Base-by-base conservation (phyloP, 1,140 invertebrate genomes). In the Stenopsyche tienmushanensis region DNA sequence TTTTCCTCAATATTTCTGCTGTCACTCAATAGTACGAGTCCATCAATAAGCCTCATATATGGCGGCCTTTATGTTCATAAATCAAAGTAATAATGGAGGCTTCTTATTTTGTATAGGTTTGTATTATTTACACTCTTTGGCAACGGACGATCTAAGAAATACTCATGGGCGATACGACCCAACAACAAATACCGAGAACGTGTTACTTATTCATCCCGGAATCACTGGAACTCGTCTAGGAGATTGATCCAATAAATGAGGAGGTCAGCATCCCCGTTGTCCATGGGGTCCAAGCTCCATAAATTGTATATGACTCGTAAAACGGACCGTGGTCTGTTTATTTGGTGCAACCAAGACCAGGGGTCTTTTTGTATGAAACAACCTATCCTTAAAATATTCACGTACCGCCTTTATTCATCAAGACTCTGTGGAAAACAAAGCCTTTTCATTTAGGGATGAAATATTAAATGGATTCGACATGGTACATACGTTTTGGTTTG, bases 241-340 rank as follows among this genome's bases (percentile, higher is more conserved):
- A 62, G 29, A 67, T 67, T 55, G 65, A 55, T 62, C 41, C 65
- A 55, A 67, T 67, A 62, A 62, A 62, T 67, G 65, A 62, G 62
- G 45, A 47, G 62, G 64, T 60, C 58, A 45, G 23, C 65, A 60
- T 23, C 58, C 59, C 10, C 47, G 17, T n/a, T 41, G 15, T 52
- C 44, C 15, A 9, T 47, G 44, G 42, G 49, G 21, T 18, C 26
- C 0, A 13, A 17, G 23, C 20, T 17, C 41, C 50, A 67, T 67
- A 67, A 55, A 67, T 67, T 62, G 29, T 62, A 25, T 60, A 62
- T 41, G 21, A 67, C 39, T 67, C 59, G 49, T 62, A 62, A 67
- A 67, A 55, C 20, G 45, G 34, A 53, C 44, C 10, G 59, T 23
- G 29, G 57, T 29, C 21, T 54, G 49, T 53, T 62, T 60, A 60